Percentiles rank a stretch among this genome's conserved stretches.
Conservation (phyloP, 2,113 vertebrate species). For the Sciurus niger region DNA sequence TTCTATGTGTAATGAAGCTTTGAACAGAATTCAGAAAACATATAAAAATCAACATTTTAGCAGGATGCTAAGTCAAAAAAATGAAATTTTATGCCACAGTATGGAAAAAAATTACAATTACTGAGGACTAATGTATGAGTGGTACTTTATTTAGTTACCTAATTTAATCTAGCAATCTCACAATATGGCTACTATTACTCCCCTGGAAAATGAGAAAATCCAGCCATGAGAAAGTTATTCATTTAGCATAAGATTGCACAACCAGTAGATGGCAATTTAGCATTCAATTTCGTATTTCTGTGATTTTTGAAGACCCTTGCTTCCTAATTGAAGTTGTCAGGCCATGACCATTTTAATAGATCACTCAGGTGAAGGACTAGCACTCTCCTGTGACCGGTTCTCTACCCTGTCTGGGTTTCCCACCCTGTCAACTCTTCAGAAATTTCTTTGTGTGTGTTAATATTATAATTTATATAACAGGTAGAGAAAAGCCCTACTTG, state of each 20-base stretch:
- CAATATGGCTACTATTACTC: background rate
- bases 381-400: background rate
- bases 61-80: background rate
- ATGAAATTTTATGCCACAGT: background rate
- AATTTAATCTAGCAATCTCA: background rate
- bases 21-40: constrained; percentile 57
- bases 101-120: background rate
- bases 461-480: background rate
- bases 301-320: background rate
- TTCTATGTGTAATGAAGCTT: constrained; percentile 50
- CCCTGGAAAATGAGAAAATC: background rate
- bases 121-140: background rate
- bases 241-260: background rate
- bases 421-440: background rate
- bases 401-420: background rate
- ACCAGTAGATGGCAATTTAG: background rate
- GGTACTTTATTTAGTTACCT: background rate
- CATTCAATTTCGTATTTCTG: background rate
- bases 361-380: background rate
- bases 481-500: background rate
- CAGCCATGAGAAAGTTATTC: background rate
- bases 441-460: background rate
- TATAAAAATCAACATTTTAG: background rate
- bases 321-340: background rate
- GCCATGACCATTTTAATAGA: background rate